Conservation (phyloP, 2,113 vertebrate genomes). For the Sterrhoptilus dennistouni region DNA sequence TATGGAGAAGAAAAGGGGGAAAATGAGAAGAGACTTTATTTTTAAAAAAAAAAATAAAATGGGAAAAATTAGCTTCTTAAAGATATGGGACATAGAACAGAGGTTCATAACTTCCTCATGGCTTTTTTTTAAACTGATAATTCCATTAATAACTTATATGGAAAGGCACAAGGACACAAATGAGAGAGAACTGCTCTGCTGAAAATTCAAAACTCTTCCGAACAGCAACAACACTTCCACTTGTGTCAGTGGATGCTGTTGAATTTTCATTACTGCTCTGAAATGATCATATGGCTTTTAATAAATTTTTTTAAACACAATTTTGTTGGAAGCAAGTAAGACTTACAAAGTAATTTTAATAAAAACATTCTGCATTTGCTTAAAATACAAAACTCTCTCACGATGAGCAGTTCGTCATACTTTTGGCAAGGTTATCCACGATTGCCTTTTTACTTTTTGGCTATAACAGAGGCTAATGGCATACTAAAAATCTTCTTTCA, state of each 20-base stretch:
- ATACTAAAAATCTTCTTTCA: slow-evolving; percentile 70
- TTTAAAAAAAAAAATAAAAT: neutral
- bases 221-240: neutral
- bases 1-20: neutral
- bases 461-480: slow-evolving; percentile 73
- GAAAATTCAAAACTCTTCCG: neutral
- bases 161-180: neutral
- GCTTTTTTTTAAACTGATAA: neutral
- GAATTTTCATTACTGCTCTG: neutral
- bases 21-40: neutral
- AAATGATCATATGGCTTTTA: neutral
- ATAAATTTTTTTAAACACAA: neutral
- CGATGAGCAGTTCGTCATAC: slow-evolving; percentile 49
- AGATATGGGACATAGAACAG: neutral
- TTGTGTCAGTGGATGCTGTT: neutral
- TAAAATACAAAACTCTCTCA: slow-evolving; percentile 22
- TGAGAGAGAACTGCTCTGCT: neutral
- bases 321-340: neutral
- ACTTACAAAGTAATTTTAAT: slow-evolving; percentile 30
- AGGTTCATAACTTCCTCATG: neutral
- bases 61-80: neutral
- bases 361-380: slow-evolving; percentile 23
- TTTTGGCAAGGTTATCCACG: slow-evolving; percentile 64
- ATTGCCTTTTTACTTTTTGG: slow-evolving; percentile 64
- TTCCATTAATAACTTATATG: neutral